Evolutionary conservation across 2,797 vertebrate genomes (phyloP).

Genomic region (Kryptolebias ocellatus): DNA sequence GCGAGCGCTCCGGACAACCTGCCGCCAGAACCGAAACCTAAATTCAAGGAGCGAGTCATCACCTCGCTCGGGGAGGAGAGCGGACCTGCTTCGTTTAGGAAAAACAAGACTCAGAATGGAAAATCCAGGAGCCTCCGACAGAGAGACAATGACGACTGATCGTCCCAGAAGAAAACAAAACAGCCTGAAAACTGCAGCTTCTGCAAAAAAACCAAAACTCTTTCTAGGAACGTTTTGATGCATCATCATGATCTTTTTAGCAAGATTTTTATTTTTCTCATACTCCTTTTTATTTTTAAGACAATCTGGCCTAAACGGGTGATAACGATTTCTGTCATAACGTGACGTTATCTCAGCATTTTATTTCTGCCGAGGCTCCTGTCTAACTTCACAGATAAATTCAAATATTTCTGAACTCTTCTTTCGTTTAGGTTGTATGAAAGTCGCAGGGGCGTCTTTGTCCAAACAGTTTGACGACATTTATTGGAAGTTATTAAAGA

Average conservation of each 20-base stretch:
- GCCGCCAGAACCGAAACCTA: slow-evolving; percentile 82
- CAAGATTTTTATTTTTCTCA: background rate
- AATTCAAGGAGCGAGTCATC: slow-evolving; percentile 93
- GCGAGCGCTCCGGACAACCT: slow-evolving; percentile 66
- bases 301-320: slow-evolving; percentile 3
- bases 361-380: too few species aligned
- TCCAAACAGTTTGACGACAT: slow-evolving; percentile 8
- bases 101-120: slow-evolving; percentile 90
- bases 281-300: background rate
- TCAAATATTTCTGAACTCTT: slow-evolving; percentile 14
- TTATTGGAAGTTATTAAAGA: slow-evolving; percentile 16
- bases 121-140: slow-evolving; percentile 91
- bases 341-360: too few species aligned
- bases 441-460: background rate
- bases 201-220: slow-evolving; percentile 3
- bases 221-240: background rate
- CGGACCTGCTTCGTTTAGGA: slow-evolving; percentile 86
- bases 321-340: background rate
- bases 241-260: background rate
- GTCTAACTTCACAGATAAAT: slow-evolving; percentile 1
- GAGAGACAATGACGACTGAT: slow-evolving; percentile 85
- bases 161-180: background rate
- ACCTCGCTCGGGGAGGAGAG: slow-evolving; percentile 88
- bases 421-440: slow-evolving; percentile 30
- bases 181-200: slow-evolving; percentile 13